Base-by-base conservation (phyloP, 2,888 invertebrate genomes). In the Bugula neritina region DNA sequence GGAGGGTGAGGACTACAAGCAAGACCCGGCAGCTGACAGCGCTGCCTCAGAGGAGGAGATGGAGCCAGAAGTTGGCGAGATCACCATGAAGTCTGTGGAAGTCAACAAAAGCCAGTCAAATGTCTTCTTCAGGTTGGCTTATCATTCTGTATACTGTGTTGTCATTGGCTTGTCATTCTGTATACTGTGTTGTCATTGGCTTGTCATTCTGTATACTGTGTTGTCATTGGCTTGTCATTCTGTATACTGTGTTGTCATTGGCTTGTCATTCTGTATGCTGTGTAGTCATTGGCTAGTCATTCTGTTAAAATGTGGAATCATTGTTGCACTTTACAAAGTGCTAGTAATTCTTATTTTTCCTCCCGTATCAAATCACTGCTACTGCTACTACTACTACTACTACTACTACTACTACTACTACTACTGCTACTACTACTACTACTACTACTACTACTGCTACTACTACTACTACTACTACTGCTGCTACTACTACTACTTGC, bases 31-130 rank as follows among this genome's bases (percentile, higher is more conserved):
- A n/a, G 31, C 5, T 63, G 63, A 25, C 27, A 31, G 27, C 63
- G 27, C 63, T 31, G 63, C 27, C 63, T 57, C 57, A n/a, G 63
- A 63, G 31, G 63, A 63, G 27, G 63, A 63, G 31, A 63, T 63
- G 31, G 63, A 63, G 5, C 5, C 63, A 29, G 63, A 63, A 1
- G 63, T 31, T n/a, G 63, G 31, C 31, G 63, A 27, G 34, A 31
- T 63, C 31, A 27, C 5, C 34, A 27, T 63, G 17, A 31, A 63
- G 13, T 25, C 63, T 25, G 5, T 13, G 34, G 10, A 27, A 10
- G 31, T 31, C n/a, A 27, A 63, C 27, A 3, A 27, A 3, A 63
- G 34, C 31, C 2, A n/a, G 2, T 63, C 63, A 10, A 25, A 31
- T 1, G 34, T 63, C 5, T 25, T 29, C 3, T 63, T 63, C 63